Evolutionary conservation across 2,113 vertebrate genomes (phyloP), one percentile per base, ranked within the genome.

Genomic region (Lycocorax pyrrhopterus): DNA sequence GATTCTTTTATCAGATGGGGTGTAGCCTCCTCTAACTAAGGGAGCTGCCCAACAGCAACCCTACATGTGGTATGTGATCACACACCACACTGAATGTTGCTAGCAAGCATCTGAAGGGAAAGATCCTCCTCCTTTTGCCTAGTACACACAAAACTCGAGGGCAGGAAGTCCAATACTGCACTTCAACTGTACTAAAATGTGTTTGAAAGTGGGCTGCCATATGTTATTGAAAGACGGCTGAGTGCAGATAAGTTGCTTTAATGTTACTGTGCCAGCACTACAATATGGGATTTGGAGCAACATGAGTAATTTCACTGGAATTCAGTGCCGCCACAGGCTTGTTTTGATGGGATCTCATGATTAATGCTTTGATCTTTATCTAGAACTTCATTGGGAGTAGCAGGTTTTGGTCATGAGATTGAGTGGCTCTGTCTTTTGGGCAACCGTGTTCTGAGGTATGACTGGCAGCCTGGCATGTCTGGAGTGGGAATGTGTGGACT

Each of bases 311-410:
- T 44, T 68, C 62, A n/a, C 44, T 73, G 66, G 89, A 94, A 94
- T 79, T 49, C 41, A 49, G 27, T 25, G 26, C 25, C 84, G 35
- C 59, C 83, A 55, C n/a, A 56, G n/a, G 17, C 51, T 72, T 80
- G 25, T 81, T 92, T 81, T 75, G 27, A 49, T 68, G 56, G 7
- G 19, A 37, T 89, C 91, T 84, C 29, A 43, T 87, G 80, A 87
- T 82, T 87, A 62, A 41, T 52, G 3, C 64, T 85, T 96, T 89
- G 76, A 90, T 96, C 85, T 88, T 67, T 91, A 52, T 75, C 67
- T 90, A 52, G 64, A 78, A 49, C 64, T 77, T 81, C 39, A 23
- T 16, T 74, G 51, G 39, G 60, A 96, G 12, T 77, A 59, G 30
- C 43, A 52, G 27, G 15, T 67, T 90, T 80, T 95, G 90, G 72